Evolutionary conservation across 2,113 vertebrate genomes (phyloP).

Genomic region (Aegypius monachus): DNA sequence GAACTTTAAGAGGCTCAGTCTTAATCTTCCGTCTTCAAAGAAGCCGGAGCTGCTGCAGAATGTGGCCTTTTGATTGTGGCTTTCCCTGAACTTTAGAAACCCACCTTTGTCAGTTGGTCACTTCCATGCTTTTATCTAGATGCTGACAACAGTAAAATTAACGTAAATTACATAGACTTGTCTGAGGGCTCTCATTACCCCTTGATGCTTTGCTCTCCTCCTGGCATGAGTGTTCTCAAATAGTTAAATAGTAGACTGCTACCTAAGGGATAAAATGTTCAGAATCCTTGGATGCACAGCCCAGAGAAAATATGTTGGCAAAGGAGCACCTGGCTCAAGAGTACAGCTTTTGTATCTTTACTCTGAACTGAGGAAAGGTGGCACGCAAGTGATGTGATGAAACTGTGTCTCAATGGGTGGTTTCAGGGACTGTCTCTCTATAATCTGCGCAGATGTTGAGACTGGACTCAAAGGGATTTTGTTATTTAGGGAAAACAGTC

Average conservation of each 20-base stretch:
- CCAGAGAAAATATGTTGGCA: neutral
- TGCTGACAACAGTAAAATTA: neutral
- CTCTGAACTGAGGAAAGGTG: neutral
- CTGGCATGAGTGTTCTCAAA: neutral
- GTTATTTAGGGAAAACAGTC: neutral
- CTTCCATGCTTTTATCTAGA: neutral
- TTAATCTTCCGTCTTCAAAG: slow-evolving; percentile 66
- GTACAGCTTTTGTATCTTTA: neutral
- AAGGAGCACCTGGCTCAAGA: neutral
- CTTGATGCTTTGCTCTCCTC: neutral
- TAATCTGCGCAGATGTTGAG: neutral
- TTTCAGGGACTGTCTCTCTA: neutral
- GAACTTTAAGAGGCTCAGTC: slow-evolving; percentile 49
- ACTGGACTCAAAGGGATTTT: neutral
- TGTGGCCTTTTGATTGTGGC: slow-evolving; percentile 20
- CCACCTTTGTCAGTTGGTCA: neutral
- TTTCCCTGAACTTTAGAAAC: slow-evolving; percentile 20
- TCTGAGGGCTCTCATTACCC: neutral
- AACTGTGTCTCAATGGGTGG: neutral
- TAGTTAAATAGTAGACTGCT: neutral
- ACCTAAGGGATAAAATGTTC: neutral
- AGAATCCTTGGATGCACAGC: neutral
- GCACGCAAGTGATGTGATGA: neutral
- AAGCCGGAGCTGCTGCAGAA: slow-evolving; percentile 17
- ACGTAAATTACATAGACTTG: neutral